Percentiles rank a stretch among this genome's conserved stretches.
phyloP scores from a whole-genome alignment of 2,113 vertebrate species.

The Actinemys pallida region DNA sequence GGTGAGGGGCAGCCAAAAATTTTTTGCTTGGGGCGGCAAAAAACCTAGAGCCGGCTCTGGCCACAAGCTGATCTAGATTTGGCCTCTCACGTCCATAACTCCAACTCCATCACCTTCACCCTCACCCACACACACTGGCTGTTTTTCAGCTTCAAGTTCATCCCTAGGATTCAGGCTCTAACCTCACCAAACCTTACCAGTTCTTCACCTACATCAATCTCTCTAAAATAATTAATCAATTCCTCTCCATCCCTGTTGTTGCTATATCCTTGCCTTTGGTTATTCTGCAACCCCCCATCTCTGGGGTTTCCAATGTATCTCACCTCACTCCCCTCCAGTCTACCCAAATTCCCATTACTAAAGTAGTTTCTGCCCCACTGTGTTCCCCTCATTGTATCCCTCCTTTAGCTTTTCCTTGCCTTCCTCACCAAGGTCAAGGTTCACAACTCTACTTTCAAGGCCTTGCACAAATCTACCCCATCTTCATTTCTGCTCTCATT shows the following conservation, averaged over 20 bases:
- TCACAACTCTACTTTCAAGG: neutral
- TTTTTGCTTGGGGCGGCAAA: too few species aligned
- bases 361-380: neutral
- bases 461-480: neutral
- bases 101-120: neutral
- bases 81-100: neutral
- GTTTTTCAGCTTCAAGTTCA: neutral
- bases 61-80: neutral
- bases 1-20: too few species aligned
- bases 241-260: neutral
- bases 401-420: neutral
- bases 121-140: neutral
- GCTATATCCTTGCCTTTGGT: neutral
- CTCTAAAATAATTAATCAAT: neutral
- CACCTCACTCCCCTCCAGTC: neutral
- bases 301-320: neutral
- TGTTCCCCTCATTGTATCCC: neutral
- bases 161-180: neutral
- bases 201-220: neutral
- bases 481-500: neutral
- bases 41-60: too few species aligned
- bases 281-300: neutral
- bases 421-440: neutral
- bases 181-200: neutral
- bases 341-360: neutral